Percentiles rank a stretch among this genome's conserved stretches.
These are phyloP conservation scores for Thecophora atra DNA, from an alignment of 2,888 invertebrate species.

Conservation along the genomic window DNA sequence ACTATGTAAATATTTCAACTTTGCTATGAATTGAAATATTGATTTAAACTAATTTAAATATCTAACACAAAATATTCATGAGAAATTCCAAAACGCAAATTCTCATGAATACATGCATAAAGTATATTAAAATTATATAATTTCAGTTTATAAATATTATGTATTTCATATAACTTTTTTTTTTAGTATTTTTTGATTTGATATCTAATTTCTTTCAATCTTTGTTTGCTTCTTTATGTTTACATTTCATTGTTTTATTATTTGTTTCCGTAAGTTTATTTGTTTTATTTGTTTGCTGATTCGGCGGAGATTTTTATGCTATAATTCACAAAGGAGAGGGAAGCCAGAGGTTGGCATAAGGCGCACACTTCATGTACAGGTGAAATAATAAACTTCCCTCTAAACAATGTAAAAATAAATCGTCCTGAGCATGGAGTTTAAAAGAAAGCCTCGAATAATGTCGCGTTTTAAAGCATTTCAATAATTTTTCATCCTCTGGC, in stretches of 20 bases:
- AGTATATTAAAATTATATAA: no score
- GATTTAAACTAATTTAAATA: neutral
- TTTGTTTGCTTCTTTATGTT: neutral
- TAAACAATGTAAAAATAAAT: no score
- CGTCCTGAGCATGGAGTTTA: no score
- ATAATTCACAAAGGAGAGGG: no score
- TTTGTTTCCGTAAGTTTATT: neutral
- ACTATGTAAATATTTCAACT: neutral
- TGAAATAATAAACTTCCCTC: no score
- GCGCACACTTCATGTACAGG: no score
- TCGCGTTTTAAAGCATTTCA: no score
- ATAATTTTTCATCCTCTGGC: no score
- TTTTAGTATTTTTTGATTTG: neutral
- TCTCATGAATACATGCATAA: neutral
- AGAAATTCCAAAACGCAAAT: neutral
- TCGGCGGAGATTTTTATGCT: constrained; percentile 20
- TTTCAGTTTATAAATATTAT: neutral
- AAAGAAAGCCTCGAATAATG: no score
- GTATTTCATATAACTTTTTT: neutral
- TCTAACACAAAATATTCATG: neutral
- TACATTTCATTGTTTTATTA: neutral
- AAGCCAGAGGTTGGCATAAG: no score
- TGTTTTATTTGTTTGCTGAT: neutral
- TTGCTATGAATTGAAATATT: no score
- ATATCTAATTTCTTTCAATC: no score